Evolutionary conservation across 2,113 vertebrate genomes (phyloP).

Genomic region (Dicrurus megarhynchus): DNA sequence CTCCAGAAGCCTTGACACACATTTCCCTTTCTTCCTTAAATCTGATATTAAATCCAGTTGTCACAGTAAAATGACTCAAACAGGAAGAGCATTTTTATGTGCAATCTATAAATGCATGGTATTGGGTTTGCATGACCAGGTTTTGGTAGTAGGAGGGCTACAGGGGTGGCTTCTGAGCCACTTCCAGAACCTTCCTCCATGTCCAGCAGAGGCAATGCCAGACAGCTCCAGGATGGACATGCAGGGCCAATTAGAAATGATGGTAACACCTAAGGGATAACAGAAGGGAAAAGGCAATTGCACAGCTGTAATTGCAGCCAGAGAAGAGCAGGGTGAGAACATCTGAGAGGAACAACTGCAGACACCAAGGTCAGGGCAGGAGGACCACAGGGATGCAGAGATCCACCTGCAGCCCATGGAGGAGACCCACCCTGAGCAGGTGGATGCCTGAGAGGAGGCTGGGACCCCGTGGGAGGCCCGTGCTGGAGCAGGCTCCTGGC

Average conservation of each 20-base stretch:
- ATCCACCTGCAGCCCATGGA: background rate
- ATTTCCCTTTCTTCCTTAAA: background rate
- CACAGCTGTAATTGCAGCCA: background rate
- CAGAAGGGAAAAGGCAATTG: background rate
- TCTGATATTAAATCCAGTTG: background rate
- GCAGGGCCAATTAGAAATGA: background rate
- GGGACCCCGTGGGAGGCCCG: background rate
- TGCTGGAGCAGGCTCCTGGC: background rate
- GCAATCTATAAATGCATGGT: background rate
- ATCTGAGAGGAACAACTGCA: background rate
- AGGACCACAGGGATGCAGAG: background rate
- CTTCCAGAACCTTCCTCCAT: background rate
- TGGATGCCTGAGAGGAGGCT: background rate
- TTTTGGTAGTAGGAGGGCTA: background rate
- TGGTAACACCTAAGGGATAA: background rate
- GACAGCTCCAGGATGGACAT: background rate
- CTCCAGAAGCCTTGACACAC: background rate
- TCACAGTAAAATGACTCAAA: background rate
- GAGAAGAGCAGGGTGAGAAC: rapidly evolving
- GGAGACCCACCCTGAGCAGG: background rate
- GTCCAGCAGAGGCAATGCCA: background rate
- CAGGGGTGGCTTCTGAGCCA: background rate
- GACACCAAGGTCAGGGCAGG: background rate
- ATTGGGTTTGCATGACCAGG: background rate
- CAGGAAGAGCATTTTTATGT: background rate